A percentile compares a stretch with the other conserved stretches of the same genome.
Evolutionary conservation across 2,888 invertebrate genomes (phyloP).

Genomic region (Lydus trimaculatus): DNA sequence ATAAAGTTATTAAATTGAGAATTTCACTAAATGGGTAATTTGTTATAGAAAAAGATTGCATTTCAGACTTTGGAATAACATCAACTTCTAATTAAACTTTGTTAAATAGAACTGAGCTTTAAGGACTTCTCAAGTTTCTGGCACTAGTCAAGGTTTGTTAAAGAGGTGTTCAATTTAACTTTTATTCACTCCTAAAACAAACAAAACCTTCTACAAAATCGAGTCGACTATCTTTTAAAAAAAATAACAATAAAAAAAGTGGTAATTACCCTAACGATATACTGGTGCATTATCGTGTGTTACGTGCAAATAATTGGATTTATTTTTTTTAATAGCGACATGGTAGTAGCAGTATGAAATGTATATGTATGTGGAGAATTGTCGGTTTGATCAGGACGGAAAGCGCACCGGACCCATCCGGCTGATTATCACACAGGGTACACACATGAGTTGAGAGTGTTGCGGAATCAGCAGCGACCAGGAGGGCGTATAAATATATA

Average conservation of each 20-base stretch:
- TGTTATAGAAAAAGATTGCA: too few relatives aligned
- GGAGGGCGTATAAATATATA: conserved; percentile 43
- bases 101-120: neutral
- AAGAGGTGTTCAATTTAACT: neutral
- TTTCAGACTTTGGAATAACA: too few relatives aligned
- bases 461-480: conserved; percentile 55
- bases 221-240: too few relatives aligned
- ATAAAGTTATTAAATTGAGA: too few relatives aligned
- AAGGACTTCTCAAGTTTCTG: neutral
- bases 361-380: conserved; percentile 15
- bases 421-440: conserved; percentile 53
- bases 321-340: too few relatives aligned
- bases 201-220: too few relatives aligned
- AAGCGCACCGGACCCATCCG: conserved; percentile 31
- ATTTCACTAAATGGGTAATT: too few relatives aligned
- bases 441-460: conserved; percentile 54
- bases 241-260: neutral
- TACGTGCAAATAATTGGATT: neutral
- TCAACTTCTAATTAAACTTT: too few relatives aligned
- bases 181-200: neutral
- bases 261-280: too few relatives aligned
- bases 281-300: too few relatives aligned
- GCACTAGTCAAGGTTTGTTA: neutral
- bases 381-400: conserved; percentile 23
- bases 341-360: too few relatives aligned